Conservation (phyloP, 2,113 vertebrate genomes). For the Etheostoma cragini region DNA sequence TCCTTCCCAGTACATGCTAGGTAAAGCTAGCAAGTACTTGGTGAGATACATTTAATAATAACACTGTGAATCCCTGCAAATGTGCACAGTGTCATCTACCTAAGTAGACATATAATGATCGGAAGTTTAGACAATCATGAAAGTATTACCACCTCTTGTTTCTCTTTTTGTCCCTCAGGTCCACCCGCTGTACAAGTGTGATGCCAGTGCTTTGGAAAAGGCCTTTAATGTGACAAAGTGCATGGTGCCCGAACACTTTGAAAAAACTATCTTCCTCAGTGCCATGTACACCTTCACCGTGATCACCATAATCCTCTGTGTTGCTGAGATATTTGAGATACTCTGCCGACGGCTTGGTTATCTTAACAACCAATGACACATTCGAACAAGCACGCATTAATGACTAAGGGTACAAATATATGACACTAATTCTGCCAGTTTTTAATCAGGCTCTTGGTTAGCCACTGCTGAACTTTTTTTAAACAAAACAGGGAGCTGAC, state of each 20-base stretch:
- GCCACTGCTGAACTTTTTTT: conserved; percentile 36
- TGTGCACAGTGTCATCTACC: not conserved
- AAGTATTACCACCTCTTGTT: not conserved
- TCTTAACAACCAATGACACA: conserved; percentile 81
- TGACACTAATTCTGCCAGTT: conserved; percentile 20
- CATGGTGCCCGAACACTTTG: conserved; percentile 92
- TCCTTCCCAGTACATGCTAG: not conserved
- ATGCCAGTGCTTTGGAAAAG: conserved; percentile 84
- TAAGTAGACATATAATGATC: not conserved
- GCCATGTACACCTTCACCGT: conserved; percentile 92
- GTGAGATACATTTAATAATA: not conserved
- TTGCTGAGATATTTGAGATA: conserved; percentile 90
- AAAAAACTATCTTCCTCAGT: conserved; percentile 93
- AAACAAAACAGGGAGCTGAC: conserved; percentile 41
- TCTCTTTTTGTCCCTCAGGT: conserved; percentile 80
- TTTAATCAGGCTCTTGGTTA: conserved; percentile 29
- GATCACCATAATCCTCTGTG: conserved; percentile 88
- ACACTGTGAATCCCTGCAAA: not conserved
- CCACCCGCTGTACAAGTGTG: conserved; percentile 86
- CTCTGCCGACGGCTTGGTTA: conserved; percentile 87
- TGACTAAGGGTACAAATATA: conserved; percentile 11
- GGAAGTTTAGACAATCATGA: not conserved
- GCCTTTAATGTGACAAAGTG: conserved; percentile 85
- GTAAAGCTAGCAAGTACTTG: not conserved
- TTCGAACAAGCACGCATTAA: not conserved